Percentiles rank a stretch among this genome's conserved stretches.
Evolutionary conservation across 2,888 invertebrate species (phyloP).

Genomic region (Silvanus unidentatus): DNA sequence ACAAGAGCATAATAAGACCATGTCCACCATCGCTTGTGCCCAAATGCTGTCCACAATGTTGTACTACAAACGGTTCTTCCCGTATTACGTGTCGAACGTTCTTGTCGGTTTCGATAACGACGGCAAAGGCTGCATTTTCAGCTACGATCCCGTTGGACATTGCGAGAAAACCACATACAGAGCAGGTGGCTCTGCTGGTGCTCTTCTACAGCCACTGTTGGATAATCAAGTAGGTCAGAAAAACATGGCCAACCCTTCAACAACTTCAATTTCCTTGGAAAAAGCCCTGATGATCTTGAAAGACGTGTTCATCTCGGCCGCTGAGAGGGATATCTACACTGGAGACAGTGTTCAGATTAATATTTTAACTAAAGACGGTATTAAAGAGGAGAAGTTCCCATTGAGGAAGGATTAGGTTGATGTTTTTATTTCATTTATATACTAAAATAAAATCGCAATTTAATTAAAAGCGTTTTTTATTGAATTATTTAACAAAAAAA

Average conservation of each 20-base stretch:
- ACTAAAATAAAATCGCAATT: neutral
- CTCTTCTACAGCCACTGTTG: conserved; percentile 86
- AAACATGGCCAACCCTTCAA: conserved; percentile 71
- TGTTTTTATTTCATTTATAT: neutral
- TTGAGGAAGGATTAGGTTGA: conserved; percentile 79
- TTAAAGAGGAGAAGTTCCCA: conserved; percentile 65
- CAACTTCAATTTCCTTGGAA: conserved; percentile 64
- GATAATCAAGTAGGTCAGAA: conserved; percentile 93
- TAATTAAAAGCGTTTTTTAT: conserved; percentile 1
- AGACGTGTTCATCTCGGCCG: conserved; percentile 96
- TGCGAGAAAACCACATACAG: conserved; percentile 78
- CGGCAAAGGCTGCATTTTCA: conserved; percentile 91
- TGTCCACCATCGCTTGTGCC: conserved; percentile 88
- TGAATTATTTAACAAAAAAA: neutral
- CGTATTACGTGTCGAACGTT: conserved; percentile 93
- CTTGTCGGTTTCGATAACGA: conserved; percentile 89
- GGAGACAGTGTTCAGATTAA: conserved; percentile 86
- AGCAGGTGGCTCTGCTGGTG: conserved; percentile 87
- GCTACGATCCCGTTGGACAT: conserved; percentile 97
- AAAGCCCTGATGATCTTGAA: conserved; percentile 80
- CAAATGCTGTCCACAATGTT: conserved; percentile 95
- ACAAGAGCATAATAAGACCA: conserved; percentile 88
- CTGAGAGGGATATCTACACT: conserved; percentile 96
- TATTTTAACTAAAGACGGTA: conserved; percentile 82
- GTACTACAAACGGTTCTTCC: conserved; percentile 96